A percentile compares a stretch with the other conserved stretches of the same genome.
Conservation (phyloP, 1,140 invertebrate genomes). For the Eupeodes corollae region DNA sequence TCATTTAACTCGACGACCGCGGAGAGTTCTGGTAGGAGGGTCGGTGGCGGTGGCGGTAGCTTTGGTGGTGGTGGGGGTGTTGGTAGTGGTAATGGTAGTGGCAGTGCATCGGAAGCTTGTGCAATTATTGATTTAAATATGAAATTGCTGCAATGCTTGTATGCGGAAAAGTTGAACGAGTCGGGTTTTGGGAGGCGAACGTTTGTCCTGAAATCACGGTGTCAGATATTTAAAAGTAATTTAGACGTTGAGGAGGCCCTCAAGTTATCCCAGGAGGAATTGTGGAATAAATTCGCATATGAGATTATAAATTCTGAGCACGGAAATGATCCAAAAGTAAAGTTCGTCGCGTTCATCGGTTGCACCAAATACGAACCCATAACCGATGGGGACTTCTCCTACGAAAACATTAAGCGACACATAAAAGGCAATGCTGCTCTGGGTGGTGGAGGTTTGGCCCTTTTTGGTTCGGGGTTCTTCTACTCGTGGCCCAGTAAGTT, state of each 20-base stretch:
- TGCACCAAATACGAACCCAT: conserved; percentile 65
- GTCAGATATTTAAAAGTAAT: conserved; percentile 57
- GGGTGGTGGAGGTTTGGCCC: conserved; percentile 78
- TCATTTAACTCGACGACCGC: conserved; percentile 45
- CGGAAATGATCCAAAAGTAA: conserved; percentile 44
- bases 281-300: conserved; percentile 76
- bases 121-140: conserved; percentile 65
- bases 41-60: no score
- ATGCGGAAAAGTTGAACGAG: conserved; percentile 78
- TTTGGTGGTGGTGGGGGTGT: no score
- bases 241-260: conserved; percentile 59
- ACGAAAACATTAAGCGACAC: conserved; percentile 60
- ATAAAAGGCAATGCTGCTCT: conserved; percentile 77
- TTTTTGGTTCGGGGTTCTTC: conserved; percentile 82
- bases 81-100: conserved; percentile 52
- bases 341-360: conserved; percentile 85
- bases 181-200: conserved; percentile 61
- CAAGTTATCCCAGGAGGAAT: conserved; percentile 60
- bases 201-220: conserved; percentile 58
- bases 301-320: conserved; percentile 57
- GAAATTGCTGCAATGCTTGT: conserved; percentile 72
- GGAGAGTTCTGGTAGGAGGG: no score
- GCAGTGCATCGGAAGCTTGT: conserved; percentile 44
- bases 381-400: conserved; percentile 47
- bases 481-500: conserved; percentile 77